Percentiles rank a stretch among this genome's conserved stretches.
These are phyloP conservation scores for Gymnoscopelus microlampas DNA, from an alignment of 2,797 vertebrate genomes.

Conservation along the genomic window DNA sequence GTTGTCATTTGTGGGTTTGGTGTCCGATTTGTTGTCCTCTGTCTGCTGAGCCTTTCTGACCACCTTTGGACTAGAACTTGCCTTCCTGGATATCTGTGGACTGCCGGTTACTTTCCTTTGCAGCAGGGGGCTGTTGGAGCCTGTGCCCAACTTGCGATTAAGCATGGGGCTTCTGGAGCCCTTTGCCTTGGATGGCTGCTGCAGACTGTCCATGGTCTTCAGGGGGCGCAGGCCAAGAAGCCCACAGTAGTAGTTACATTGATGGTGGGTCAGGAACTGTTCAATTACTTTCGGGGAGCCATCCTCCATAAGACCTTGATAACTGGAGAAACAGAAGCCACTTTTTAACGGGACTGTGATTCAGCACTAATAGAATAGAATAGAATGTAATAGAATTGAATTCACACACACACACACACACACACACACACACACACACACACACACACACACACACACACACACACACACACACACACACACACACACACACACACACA, in stretches of 20 bases:
- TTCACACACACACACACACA: not conserved
- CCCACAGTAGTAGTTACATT: constrained; percentile 91
- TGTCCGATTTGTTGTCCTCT: constrained; percentile 65
- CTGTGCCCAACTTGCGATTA: constrained; percentile 81
- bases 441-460: not conserved
- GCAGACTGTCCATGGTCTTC: constrained; percentile 82
- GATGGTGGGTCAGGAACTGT: constrained; percentile 87
- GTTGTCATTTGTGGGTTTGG: constrained; percentile 76
- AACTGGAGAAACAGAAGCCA: constrained; percentile 81
- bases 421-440: not conserved
- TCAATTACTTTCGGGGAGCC: constrained; percentile 89
- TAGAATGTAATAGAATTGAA: no score
- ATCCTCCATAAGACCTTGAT: constrained; percentile 92
- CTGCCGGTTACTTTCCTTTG: constrained; percentile 87
- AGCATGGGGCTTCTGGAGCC: constrained; percentile 89
- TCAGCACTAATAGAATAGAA: no score
- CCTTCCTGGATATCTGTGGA: constrained; percentile 86
- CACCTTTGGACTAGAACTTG: constrained; percentile 81
- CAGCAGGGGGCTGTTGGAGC: constrained; percentile 91
- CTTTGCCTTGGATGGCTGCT: constrained; percentile 85
- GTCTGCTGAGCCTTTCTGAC: constrained; percentile 78
- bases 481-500: not conserved
- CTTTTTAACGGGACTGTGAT: not conserved
- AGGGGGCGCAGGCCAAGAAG: constrained; percentile 86
- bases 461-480: not conserved